Evolutionary conservation across 2,797 vertebrate species (phyloP).

Genomic region (Furcifer pardalis): DNA sequence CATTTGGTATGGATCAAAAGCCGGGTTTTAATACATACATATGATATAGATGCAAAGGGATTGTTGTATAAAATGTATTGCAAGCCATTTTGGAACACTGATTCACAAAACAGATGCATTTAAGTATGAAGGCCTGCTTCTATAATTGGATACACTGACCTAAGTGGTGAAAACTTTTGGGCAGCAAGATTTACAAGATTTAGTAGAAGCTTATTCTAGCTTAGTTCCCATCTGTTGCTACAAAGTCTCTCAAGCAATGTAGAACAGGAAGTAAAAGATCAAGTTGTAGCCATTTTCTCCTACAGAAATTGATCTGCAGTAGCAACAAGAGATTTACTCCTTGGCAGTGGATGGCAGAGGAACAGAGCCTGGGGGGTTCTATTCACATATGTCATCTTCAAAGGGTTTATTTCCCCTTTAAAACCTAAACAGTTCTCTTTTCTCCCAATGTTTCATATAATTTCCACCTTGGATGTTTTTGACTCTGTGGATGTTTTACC

Average conservation of each 20-base stretch:
- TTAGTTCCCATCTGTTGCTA: not conserved
- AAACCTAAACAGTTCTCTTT: not conserved
- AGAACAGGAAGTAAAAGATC: not conserved
- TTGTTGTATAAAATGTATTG: not conserved
- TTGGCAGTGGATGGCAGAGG: not conserved
- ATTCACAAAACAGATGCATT: not conserved
- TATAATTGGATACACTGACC: not conserved
- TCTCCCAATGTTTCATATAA: not conserved
- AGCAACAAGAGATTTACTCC: not conserved
- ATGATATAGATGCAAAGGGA: not conserved
- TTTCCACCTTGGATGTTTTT: not conserved
- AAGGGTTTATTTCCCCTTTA: no score
- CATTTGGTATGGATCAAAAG: not conserved
- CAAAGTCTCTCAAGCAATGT: not conserved
- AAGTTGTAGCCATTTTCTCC: not conserved
- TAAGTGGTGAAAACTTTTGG: not conserved
- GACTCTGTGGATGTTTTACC: not conserved
- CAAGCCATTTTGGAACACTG: not conserved
- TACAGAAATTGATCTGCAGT: not conserved
- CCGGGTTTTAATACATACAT: not conserved
- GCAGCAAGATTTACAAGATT: conserved; percentile 7
- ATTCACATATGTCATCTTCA: not conserved
- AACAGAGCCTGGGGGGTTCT: not conserved
- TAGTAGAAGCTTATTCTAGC: not conserved
- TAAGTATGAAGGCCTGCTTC: not conserved